A percentile compares a stretch with the other conserved stretches of the same genome.
Evolutionary conservation across 2,888 invertebrate genomes (phyloP).

Genomic region (Plagiodera versicolora): DNA sequence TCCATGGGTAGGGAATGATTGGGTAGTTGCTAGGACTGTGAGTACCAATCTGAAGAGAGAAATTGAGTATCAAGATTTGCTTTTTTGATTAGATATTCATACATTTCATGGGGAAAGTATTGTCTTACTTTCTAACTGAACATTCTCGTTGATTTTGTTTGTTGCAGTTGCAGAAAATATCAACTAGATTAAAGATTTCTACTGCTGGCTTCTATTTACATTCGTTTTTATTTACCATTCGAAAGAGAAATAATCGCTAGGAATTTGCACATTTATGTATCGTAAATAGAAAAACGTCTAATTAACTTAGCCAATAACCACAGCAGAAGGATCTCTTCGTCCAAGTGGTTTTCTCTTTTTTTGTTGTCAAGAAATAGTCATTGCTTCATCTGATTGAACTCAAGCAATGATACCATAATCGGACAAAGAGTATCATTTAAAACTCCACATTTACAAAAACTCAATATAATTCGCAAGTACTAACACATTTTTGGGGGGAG

Average conservation of each 20-base stretch:
- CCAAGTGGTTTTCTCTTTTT: neutral
- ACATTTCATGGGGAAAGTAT: neutral
- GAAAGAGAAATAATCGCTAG: neutral
- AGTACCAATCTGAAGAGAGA: constrained; percentile 39
- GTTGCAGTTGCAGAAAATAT: neutral
- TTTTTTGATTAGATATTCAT: no score
- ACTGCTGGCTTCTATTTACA: neutral
- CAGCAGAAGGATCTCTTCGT: neutral
- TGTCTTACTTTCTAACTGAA: neutral
- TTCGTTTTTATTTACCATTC: neutral
- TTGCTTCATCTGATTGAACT: no score
- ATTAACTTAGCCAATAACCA: neutral
- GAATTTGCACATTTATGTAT: neutral
- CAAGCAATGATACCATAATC: no score
- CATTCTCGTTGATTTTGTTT: neutral
- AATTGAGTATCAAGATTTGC: no score
- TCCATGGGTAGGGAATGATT: constrained; percentile 31
- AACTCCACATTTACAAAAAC: no score
- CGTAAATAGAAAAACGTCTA: neutral
- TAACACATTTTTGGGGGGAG: no score
- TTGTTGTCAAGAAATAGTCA: neutral
- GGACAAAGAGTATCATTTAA: no score
- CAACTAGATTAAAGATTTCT: neutral
- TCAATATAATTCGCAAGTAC: no score
- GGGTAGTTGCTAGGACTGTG: constrained; percentile 23